Evolutionary conservation across 2,797 vertebrate genomes (phyloP).

Genomic region (Tokudaia tokunoshimensis): DNA sequence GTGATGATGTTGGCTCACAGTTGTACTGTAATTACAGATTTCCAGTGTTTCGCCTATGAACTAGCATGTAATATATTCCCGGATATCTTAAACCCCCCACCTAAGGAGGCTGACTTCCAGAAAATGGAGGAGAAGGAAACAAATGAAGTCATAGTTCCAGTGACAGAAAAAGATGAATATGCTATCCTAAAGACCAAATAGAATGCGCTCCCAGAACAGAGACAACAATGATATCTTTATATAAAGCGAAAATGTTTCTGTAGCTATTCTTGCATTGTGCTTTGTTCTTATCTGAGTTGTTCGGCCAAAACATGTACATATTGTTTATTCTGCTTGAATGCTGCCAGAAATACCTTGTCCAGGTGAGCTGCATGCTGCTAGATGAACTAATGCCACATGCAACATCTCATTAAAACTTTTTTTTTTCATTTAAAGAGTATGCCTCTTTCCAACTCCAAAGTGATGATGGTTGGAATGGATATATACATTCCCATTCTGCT

Average conservation of each 20-base stretch:
- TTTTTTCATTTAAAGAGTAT: background rate
- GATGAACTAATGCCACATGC: conserved; percentile 56
- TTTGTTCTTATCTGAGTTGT: conserved; percentile 69
- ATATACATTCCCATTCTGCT: conserved; percentile 60
- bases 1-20: background rate
- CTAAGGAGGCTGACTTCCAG: background rate
- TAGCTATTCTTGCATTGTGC: conserved; percentile 61
- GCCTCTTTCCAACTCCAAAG: conserved; percentile 54
- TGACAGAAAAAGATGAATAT: conserved; percentile 61
- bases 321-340: conserved; percentile 65
- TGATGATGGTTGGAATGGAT: conserved; percentile 38
- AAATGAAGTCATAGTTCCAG: conserved; percentile 70
- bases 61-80: conserved; percentile 8
- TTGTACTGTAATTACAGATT: conserved; percentile 22
- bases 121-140: conserved; percentile 54
- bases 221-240: conserved; percentile 53
- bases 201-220: conserved; percentile 2
- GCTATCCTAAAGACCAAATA: conserved; percentile 53
- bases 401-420: conserved; percentile 20
- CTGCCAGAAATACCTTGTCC: conserved; percentile 55
- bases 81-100: conserved; percentile 1
- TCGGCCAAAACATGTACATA: conserved; percentile 57
- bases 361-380: conserved; percentile 44
- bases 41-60: conserved; percentile 33
- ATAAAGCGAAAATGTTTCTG: conserved; percentile 31